Evolutionary conservation across 2,888 invertebrate species (phyloP).

Genomic region (Pasiphila rectangulata): DNA sequence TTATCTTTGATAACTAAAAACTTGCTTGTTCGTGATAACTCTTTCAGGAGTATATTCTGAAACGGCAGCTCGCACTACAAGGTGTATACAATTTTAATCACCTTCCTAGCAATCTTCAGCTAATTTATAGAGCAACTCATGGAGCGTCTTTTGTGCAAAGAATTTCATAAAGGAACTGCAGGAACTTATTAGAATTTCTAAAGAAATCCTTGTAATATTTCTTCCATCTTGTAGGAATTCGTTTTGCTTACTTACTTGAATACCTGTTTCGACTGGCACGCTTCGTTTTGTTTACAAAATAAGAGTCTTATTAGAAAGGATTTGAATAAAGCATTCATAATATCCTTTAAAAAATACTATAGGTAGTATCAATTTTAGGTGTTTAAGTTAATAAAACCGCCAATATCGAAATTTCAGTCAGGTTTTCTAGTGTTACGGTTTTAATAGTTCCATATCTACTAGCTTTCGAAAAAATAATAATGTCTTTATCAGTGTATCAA

Average conservation of each 20-base stretch:
- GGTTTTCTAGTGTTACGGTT: too few species aligned
- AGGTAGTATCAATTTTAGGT: too few species aligned
- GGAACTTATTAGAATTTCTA: slow-evolving; percentile 2
- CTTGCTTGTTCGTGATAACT: too few species aligned
- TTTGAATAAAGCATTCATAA: neutral
- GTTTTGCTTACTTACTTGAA: too few species aligned
- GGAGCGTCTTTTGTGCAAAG: slow-evolving; percentile 21
- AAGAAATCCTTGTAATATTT: slow-evolving; percentile 7
- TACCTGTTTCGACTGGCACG: too few species aligned
- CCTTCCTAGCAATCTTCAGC: slow-evolving; percentile 22
- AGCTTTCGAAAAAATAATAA: too few species aligned
- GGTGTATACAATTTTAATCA: slow-evolving; percentile 33
- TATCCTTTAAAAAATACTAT: too few species aligned
- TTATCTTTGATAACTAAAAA: too few species aligned
- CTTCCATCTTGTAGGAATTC: neutral
- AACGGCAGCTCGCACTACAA: slow-evolving; percentile 11
- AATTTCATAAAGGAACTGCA: slow-evolving; percentile 18
- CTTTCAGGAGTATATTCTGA: neutral
- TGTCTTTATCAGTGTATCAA: too few species aligned
- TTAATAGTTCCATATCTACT: too few species aligned
- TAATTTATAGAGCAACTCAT: slow-evolving; percentile 22
- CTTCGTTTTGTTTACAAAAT: neutral
- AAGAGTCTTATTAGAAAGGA: neutral
- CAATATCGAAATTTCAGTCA: too few species aligned
- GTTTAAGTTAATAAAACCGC: too few species aligned